Base-by-base conservation (phyloP, 2,797 vertebrate genomes). In the Ctenochaetus hawaiiensis region DNA sequence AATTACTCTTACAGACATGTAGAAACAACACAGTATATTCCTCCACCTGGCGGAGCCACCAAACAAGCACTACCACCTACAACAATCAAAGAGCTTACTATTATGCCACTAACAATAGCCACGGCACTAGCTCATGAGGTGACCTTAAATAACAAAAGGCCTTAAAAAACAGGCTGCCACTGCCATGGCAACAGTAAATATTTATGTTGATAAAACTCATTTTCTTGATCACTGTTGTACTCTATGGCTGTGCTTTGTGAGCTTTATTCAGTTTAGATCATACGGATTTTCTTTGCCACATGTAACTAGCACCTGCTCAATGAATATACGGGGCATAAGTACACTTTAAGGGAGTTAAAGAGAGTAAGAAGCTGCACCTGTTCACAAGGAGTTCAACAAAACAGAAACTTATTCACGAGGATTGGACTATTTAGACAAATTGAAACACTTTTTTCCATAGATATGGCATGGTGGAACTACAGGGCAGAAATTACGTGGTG, bases 331-430 rank as follows among this genome's bases (percentile, higher is more conserved):
- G 69, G 20, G 9, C 6, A 41, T 91, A 93, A 94, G 91, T 92
- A 92, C 93, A 94, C 90, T 94, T 93, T 53, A 62, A 80, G 85
- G 85, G 57, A 81, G 74, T 0, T 23, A 48, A 78, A 10, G 8
- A 53, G 51, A 47, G 10, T 41, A 34, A 20, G 48, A 79, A 86
- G 87, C 69, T 81, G 75, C 75, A 67, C 44, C 2, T 13, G 41
- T 41, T 62, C 47, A 73, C 34, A 54, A 82, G 44, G 39, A 83
- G 14, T 5, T 65, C 49, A 73, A 77, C 48, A 60, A 59, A 71
- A 80, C 12, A 57, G 41, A 18, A 82, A 65, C 16, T 53, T 72
- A 39, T 64, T 58, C 18, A 57, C 18, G 48, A 9, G 16, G 4
- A 34, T 8, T 52, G 0, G 39, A 67, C 37, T 67, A 34, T 22